Conservation (phyloP, 2,888 invertebrate genomes). For the Eurois occulta region DNA sequence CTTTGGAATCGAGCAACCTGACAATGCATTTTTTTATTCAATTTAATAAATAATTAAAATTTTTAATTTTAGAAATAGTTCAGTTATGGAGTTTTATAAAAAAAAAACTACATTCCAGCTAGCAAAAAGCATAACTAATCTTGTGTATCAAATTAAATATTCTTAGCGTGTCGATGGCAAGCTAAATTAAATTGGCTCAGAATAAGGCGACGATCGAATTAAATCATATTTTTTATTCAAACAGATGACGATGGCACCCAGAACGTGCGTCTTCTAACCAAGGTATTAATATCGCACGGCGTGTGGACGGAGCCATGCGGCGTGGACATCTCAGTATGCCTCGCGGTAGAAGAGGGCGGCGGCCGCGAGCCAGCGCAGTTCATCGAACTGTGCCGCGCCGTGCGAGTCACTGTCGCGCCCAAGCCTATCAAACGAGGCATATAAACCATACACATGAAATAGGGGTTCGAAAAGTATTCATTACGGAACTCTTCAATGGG, state of each 20-base stretch:
- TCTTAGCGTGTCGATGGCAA: not conserved
- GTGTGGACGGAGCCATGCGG: slow-evolving; percentile 98
- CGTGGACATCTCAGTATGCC: slow-evolving; percentile 95
- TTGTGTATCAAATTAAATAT: not conserved
- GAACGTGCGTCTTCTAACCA: slow-evolving; percentile 94
- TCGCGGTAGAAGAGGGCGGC: slow-evolving; percentile 92
- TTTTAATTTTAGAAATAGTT: not conserved
- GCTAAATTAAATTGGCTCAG: not conserved
- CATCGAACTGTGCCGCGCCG: slow-evolving; percentile 95
- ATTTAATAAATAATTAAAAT: not conserved
- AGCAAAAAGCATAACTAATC: not conserved
- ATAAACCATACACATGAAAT: slow-evolving; percentile 60
- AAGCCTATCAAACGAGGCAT: slow-evolving; percentile 96
- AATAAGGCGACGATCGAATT: not conserved
- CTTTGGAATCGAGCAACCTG: too few species aligned
- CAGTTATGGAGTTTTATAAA: not conserved
- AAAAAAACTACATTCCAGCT: not conserved
- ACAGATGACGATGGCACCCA: slow-evolving; percentile 90
- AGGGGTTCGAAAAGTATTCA: not conserved
- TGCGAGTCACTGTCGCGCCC: slow-evolving; percentile 96
- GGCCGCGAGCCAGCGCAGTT: slow-evolving; percentile 85
- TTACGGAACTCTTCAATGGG: not conserved
- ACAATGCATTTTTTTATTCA: not conserved
- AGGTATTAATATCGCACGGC: slow-evolving; percentile 96
- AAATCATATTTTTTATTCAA: not conserved